Conservation (phyloP, 1,140 invertebrate species). For the Drosophila willistoni region DNA sequence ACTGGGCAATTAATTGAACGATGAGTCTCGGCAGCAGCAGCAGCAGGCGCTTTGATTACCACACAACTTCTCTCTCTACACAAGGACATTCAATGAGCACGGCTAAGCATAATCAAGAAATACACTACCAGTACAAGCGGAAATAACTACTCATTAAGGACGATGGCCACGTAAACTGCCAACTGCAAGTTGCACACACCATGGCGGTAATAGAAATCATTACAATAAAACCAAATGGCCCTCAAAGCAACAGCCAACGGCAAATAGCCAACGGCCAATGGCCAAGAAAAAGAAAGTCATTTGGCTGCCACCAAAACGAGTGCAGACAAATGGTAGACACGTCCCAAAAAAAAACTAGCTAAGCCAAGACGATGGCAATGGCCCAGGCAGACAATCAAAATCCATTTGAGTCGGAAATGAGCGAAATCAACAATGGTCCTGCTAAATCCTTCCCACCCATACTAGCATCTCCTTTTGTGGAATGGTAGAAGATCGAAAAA, state of each 20-base stretch:
- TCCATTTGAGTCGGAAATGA: constrained; percentile 79
- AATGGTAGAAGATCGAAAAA: not conserved
- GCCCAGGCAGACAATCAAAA: constrained; percentile 73
- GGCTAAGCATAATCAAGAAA: constrained; percentile 73
- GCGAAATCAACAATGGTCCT: constrained; percentile 64
- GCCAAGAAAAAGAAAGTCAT: constrained; percentile 74
- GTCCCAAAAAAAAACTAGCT: constrained; percentile 56
- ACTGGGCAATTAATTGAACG: constrained; percentile 64
- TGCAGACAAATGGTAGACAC: constrained; percentile 80
- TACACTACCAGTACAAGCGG: constrained; percentile 57
- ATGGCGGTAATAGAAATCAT: constrained; percentile 78
- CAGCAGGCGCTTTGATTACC: constrained; percentile 47
- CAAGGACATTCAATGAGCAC: constrained; percentile 54
- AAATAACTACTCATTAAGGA: constrained; percentile 81
- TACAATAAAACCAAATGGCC: constrained; percentile 78
- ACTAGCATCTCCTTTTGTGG: not conserved
- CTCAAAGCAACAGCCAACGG: constrained; percentile 74
- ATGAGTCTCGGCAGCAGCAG: constrained; percentile 53
- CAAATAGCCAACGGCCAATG: constrained; percentile 19
- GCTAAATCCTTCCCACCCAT: constrained; percentile 25
- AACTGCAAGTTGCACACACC: constrained; percentile 58
- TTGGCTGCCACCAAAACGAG: constrained; percentile 64
- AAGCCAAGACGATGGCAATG: constrained; percentile 23
- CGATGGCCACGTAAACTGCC: constrained; percentile 73
- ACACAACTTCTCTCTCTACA: constrained; percentile 31